These are phyloP conservation scores for Euthynnus affinis DNA, from an alignment of 2,797 vertebrate species.

Conservation along the genomic window DNA sequence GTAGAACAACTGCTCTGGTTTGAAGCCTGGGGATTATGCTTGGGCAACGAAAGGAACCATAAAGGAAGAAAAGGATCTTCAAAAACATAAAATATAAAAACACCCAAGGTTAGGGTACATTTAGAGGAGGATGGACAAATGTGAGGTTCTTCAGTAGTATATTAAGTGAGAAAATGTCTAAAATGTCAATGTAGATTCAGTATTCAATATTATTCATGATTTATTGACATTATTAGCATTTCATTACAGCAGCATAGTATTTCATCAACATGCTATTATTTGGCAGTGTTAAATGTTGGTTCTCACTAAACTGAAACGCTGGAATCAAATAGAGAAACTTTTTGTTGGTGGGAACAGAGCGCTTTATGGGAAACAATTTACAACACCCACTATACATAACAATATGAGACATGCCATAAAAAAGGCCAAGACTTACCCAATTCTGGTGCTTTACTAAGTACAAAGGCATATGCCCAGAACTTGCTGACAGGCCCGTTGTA, in stretches of 20 bases:
- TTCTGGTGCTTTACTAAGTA: conserved; percentile 99
- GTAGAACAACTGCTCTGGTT: conserved; percentile 5
- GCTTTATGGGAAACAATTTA: not conserved
- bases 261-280: no score
- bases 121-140: not conserved
- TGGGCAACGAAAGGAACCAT: not conserved
- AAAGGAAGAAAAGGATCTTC: not conserved
- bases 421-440: conserved; percentile 89
- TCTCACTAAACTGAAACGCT: not conserved
- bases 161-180: not conserved
- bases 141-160: not conserved
- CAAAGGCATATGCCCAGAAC: conserved; percentile 99
- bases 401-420: not conserved
- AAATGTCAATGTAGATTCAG: not conserved
- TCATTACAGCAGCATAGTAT: no score
- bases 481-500: conserved; percentile 99
- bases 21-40: conserved; percentile 15
- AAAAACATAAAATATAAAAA: not conserved
- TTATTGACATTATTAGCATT: not conserved
- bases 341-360: no score
- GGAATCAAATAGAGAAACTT: not conserved
- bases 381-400: not conserved
- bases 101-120: not conserved
- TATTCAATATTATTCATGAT: no score
- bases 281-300: not conserved